Percentiles rank a stretch among this genome's conserved stretches.
Evolutionary conservation across 2,888 invertebrate species (phyloP).

Genomic region (Agrotis segetum): DNA sequence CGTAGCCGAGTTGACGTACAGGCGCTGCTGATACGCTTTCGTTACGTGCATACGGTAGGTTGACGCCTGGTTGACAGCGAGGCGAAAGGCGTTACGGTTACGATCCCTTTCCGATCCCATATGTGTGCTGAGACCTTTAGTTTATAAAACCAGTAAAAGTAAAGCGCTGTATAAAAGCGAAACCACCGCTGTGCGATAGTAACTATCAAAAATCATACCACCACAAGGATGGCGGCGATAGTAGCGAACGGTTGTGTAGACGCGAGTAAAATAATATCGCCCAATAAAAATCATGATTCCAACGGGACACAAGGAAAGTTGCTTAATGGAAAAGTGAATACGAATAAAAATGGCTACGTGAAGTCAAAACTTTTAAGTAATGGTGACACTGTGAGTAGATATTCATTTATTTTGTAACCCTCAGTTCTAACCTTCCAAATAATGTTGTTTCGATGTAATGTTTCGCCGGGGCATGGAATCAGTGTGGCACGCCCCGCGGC

Average conservation of each 20-base stretch:
- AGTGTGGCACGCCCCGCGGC: slow-evolving; percentile 34
- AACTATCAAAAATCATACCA: slow-evolving; percentile 15
- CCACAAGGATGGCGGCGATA: slow-evolving; percentile 80
- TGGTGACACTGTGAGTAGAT: slow-evolving; percentile 80
- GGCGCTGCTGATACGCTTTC: no score
- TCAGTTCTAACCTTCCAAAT: slow-evolving; percentile 53
- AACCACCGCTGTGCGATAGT: slow-evolving; percentile 19
- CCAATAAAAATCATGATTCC: slow-evolving; percentile 69
- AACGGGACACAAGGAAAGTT: slow-evolving; percentile 70
- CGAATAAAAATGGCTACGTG: slow-evolving; percentile 78
- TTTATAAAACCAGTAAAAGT: not conserved
- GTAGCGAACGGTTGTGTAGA: slow-evolving; percentile 69
- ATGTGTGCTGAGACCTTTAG: no score
- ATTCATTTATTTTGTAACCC: slow-evolving; percentile 68
- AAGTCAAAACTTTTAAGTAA: slow-evolving; percentile 73
- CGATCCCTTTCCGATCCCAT: no score
- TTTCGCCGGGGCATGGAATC: slow-evolving; percentile 2
- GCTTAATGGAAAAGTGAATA: slow-evolving; percentile 76
- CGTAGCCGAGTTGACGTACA: no score
- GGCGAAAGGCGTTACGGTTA: no score
- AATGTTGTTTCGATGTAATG: slow-evolving; percentile 11
- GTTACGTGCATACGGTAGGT: no score
- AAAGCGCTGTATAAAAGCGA: slow-evolving; percentile 18
- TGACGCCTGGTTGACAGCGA: no score
- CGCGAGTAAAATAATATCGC: slow-evolving; percentile 58